Conservation (phyloP, 2,113 vertebrate genomes). For the Epinephelus cyanopodus region DNA sequence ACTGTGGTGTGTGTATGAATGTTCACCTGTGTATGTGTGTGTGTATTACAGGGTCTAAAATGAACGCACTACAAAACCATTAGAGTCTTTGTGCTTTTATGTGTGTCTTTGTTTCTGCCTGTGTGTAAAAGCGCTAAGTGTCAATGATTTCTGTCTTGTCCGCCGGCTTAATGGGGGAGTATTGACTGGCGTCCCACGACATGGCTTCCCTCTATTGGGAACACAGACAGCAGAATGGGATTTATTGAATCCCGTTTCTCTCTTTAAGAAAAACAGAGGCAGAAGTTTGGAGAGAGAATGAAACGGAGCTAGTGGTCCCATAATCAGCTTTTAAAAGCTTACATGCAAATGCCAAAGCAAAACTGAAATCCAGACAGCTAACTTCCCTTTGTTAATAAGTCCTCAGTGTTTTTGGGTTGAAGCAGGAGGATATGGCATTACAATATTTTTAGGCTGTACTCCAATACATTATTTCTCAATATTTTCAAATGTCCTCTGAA, state of each 20-base stretch:
- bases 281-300: constrained; percentile 11
- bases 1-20: background rate
- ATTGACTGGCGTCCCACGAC: constrained; percentile 49
- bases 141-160: constrained; percentile 44
- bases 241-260: constrained; percentile 48
- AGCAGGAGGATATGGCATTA: too few relatives aligned
- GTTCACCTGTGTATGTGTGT: background rate
- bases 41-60: background rate
- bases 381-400: background rate
- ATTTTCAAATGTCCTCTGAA: too few relatives aligned
- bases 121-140: constrained; percentile 9
- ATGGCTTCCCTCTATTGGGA: background rate
- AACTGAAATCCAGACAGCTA: background rate
- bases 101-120: constrained; percentile 19
- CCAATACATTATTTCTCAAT: too few relatives aligned
- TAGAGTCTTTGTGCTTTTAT: constrained; percentile 6
- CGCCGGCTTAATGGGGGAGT: constrained; percentile 43
- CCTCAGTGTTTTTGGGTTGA: too few relatives aligned
- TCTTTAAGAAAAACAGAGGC: constrained; percentile 22
- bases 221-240: constrained; percentile 10
- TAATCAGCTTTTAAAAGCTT: background rate
- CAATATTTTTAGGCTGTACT: too few relatives aligned
- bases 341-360: background rate
- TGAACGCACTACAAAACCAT: background rate
- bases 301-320: background rate